A percentile compares a stretch with the other conserved stretches of the same genome.
phyloP scores from a whole-genome alignment of 1,140 invertebrate genomes.

The Druon quercuslanigerum region DNA sequence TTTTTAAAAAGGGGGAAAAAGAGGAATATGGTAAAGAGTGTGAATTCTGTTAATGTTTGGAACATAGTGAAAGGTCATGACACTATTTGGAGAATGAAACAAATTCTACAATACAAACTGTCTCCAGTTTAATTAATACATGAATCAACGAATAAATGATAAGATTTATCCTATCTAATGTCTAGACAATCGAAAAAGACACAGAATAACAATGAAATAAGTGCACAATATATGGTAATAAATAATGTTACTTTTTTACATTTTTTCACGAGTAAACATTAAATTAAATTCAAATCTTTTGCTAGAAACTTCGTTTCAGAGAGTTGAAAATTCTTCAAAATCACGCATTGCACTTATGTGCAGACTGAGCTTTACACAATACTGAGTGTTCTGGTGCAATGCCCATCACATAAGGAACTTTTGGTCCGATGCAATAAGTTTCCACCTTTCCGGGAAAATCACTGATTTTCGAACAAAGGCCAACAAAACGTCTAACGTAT shows the following conservation, averaged over 20 bases:
- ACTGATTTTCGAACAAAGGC: conserved; percentile 12
- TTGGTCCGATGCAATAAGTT: conserved; percentile 2
- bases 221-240: too few relatives aligned
- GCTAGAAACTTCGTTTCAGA: background rate
- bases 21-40: too few relatives aligned
- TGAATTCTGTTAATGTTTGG: too few relatives aligned
- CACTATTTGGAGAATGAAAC: too few relatives aligned
- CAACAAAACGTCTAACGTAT: background rate
- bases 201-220: too few relatives aligned
- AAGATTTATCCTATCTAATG: too few relatives aligned
- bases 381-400: conserved; percentile 20
- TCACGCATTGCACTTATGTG: conserved; percentile 22
- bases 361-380: background rate
- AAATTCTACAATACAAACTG: too few relatives aligned
- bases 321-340: conserved; percentile 26
- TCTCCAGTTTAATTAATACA: too few relatives aligned
- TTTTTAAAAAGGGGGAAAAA: too few relatives aligned
- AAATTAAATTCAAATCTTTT: background rate
- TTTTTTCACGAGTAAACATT: background rate
- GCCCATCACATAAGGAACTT: background rate
- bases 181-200: too few relatives aligned
- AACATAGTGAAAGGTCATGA: too few relatives aligned
- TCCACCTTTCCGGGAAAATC: conserved; percentile 18
- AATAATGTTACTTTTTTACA: background rate
- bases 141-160: too few relatives aligned